phyloP scores from a whole-genome alignment of 2,113 vertebrate genomes.

The Camarhynchus parvulus region DNA sequence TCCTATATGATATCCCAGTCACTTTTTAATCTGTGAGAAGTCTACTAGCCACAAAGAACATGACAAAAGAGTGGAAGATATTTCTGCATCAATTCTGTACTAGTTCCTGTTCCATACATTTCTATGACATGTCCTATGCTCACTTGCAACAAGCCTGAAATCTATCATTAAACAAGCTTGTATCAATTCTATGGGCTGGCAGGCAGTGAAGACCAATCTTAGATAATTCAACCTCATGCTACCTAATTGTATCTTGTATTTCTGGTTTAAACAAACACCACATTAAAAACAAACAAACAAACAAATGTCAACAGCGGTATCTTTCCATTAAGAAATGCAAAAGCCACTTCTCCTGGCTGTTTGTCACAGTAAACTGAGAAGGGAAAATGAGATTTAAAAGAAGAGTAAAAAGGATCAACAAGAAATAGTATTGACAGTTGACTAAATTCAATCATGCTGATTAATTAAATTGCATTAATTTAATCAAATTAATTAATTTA shows the following conservation, averaged over 20 bases:
- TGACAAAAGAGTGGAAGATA: neutral
- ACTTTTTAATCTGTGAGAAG: constrained; percentile 33
- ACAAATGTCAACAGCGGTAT: constrained; percentile 34
- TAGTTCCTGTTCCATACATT: neutral
- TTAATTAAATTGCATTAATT: neutral
- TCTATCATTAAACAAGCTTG: neutral
- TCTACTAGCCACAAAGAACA: constrained; percentile 34
- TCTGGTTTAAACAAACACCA: neutral
- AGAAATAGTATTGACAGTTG: constrained; percentile 1
- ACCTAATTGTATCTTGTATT: neutral
- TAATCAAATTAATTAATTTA: too few species aligned
- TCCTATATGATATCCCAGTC: neutral
- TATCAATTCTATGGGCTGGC: neutral
- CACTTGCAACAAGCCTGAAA: constrained; percentile 31
- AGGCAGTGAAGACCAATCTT: constrained; percentile 12
- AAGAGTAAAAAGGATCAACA: neutral
- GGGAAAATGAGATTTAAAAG: neutral
- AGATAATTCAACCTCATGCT: constrained; percentile 14
- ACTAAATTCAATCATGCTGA: neutral
- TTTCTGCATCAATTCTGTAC: constrained; percentile 11
- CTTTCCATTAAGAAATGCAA: constrained; percentile 63
- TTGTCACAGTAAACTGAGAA: constrained; percentile 41
- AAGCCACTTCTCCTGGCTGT: neutral
- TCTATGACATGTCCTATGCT: neutral
- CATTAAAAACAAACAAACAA: neutral